Evolutionary conservation across 2,797 vertebrate species (phyloP), one percentile per base, ranked within the genome.

Genomic region (Clamator glandarius): DNA sequence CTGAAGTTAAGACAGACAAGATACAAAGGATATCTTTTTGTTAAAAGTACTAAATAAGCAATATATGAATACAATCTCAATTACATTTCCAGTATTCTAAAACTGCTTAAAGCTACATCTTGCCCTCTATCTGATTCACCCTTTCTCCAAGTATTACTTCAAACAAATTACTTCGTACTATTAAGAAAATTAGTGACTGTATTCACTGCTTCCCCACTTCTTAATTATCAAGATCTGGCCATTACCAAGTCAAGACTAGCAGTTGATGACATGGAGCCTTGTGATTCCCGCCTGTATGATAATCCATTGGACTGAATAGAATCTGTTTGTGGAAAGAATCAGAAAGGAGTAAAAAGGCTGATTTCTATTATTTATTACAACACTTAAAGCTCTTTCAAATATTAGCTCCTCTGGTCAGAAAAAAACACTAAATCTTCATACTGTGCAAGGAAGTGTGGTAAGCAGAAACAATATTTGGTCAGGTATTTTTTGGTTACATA

Each of bases 241-340:
- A 97, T 98, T 92, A 99, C 99, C 95, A 99, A 97, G 96, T 99
- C 99, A 78, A 99, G 98, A 95, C 99, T 99, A n/a, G 99, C 98
- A 39, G 99, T 98, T 20, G 99, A 99, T 10, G 99, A 99, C 97
- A 99, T 97, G 3, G 99, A 99, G 81, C 99, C 99, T 97, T 99
- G 99, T 5, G 99, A 99, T 97, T 99, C 99, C 48, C 99, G 97
- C 33, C 99, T 98, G 90, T 95, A 96, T 5, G 97, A 96, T 82
- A 97, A 97, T 63, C 99, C 99, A 8, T 99, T 99, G 96, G 98
- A 98, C 46, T 98, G 98, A 63, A 98, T 95, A 89, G 98, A 97
- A 94, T 99, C 99, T 99, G 93, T 61, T 66, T 23, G 26, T 50
- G 46, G 72, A 76, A 91, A 75, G 77, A 92, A 78, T 2, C 17